A percentile compares a stretch with the other conserved stretches of the same genome.
Conservation (phyloP, 1,140 invertebrate species). For the Lepidurus packardi region DNA sequence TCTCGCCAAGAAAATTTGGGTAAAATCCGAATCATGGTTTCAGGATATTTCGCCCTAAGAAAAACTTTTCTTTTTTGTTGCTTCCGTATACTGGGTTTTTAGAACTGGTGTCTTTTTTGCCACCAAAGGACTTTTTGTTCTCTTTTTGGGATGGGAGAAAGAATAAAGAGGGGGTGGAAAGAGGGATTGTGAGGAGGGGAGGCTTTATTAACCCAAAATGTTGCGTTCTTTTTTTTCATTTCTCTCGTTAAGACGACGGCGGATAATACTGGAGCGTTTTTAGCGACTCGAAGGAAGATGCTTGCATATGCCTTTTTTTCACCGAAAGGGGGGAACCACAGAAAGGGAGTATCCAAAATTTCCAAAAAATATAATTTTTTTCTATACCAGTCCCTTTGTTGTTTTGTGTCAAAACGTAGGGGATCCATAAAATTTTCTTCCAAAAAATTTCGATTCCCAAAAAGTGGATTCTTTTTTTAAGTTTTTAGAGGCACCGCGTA, state of each 20-base stretch:
- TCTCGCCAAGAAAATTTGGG: not conserved
- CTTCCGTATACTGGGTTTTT: constrained; percentile 4
- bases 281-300: constrained; percentile 12
- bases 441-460: constrained; percentile 17
- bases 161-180: not conserved
- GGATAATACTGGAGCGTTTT: constrained; percentile 12
- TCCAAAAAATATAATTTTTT: constrained; percentile 11
- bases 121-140: too few relatives aligned
- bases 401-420: constrained; percentile 11
- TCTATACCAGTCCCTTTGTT: constrained; percentile 11
- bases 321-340: constrained; percentile 8
- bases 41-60: not conserved
- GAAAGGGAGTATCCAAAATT: constrained; percentile 18
- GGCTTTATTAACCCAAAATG: not conserved
- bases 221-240: not conserved
- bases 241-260: constrained; percentile 3
- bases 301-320: constrained; percentile 16
- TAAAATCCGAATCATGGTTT: not conserved
- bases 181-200: not conserved
- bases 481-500: constrained; percentile 14
- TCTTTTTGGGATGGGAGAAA: not conserved
- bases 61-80: not conserved
- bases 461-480: constrained; percentile 1
- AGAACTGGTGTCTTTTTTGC: too few relatives aligned
- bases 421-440: not conserved